Conservation (phyloP, 2,113 vertebrate genomes). For the Chaetodon trifascialis region DNA sequence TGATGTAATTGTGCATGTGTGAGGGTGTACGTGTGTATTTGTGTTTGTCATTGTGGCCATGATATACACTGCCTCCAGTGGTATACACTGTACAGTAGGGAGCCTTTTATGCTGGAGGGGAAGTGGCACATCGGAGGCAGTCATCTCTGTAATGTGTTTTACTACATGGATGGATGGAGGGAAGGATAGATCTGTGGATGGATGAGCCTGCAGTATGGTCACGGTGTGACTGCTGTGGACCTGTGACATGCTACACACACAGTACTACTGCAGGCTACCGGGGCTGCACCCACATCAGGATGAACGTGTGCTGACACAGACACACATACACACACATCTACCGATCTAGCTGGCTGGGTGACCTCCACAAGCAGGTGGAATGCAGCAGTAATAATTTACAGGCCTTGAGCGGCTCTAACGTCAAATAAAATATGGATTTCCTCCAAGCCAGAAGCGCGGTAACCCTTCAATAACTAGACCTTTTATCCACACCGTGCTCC, state of each 20-base stretch:
- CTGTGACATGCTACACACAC: constrained; percentile 48
- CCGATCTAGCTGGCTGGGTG: constrained; percentile 42
- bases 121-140: constrained; percentile 74
- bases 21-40: constrained; percentile 11
- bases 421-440: constrained; percentile 81
- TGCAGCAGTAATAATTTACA: constrained; percentile 79
- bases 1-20: not conserved
- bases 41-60: constrained; percentile 28
- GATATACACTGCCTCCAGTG: constrained; percentile 31
- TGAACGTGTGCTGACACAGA: constrained; percentile 22
- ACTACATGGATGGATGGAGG: constrained; percentile 75
- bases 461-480: constrained; percentile 63
- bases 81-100: constrained; percentile 40
- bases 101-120: constrained; percentile 49
- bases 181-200: constrained; percentile 64
- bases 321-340: constrained; percentile 29
- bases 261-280: not conserved
- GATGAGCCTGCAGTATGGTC: constrained; percentile 65
- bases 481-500: constrained; percentile 58
- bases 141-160: constrained; percentile 80
- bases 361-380: constrained; percentile 73
- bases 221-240: constrained; percentile 39
- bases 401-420: constrained; percentile 69
- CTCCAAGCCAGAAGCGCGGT: constrained; percentile 52
- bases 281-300: constrained; percentile 42